Percentiles rank a stretch among this genome's conserved stretches.
phyloP scores from a whole-genome alignment of 2,797 vertebrate species.

The Choloepus didactylus region DNA sequence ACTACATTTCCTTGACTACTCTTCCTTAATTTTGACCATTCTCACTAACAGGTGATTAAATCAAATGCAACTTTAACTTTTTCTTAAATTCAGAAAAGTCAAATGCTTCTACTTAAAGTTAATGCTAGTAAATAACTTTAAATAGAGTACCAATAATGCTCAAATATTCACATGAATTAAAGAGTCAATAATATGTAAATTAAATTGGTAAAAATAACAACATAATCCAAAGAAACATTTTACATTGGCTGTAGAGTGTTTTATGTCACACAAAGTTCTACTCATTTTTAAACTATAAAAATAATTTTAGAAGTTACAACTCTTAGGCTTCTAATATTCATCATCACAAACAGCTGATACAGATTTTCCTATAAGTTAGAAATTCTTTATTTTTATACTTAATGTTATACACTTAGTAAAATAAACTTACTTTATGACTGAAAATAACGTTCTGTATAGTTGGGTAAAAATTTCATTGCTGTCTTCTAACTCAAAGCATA shows the following conservation, averaged over 20 bases:
- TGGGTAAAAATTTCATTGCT: constrained; percentile 99
- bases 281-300: constrained; percentile 30
- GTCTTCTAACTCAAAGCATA: constrained; percentile 99
- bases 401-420: constrained; percentile 34
- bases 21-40: constrained; percentile 53
- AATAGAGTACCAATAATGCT: constrained; percentile 30
- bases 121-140: constrained; percentile 51
- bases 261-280: constrained; percentile 40
- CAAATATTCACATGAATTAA: constrained; percentile 32
- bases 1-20: background rate
- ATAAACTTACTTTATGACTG: constrained; percentile 98
- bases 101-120: constrained; percentile 1
- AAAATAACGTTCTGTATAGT: constrained; percentile 97
- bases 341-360: background rate
- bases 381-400: background rate
- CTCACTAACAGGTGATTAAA: constrained; percentile 56
- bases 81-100: constrained; percentile 38
- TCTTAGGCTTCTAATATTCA: background rate
- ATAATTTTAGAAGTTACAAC: constrained; percentile 48
- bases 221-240: constrained; percentile 41
- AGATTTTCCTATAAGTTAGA: background rate
- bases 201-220: constrained; percentile 20
- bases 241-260: background rate
- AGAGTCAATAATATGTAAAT: background rate
- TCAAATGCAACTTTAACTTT: constrained; percentile 43